Evolutionary conservation across 2,797 vertebrate species (phyloP).

Genomic region (Silurus lanzhouensis): DNA sequence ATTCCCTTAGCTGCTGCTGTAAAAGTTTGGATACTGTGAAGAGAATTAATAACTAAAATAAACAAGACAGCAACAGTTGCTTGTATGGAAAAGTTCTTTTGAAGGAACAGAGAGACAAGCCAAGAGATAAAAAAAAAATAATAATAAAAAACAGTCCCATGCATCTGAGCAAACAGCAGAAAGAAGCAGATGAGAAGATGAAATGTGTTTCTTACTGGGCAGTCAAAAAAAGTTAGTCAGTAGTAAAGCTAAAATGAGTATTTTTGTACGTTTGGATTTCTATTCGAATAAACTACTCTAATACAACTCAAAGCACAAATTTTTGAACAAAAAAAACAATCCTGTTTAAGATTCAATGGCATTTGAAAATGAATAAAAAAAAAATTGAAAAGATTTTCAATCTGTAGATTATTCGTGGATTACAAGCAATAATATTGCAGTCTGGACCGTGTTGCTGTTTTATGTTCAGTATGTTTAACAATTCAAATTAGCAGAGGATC

Average conservation of each 20-base stretch:
- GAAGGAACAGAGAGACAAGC: neutral
- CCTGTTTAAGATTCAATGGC: neutral
- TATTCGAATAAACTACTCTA: neutral
- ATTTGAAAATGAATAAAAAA: too few relatives aligned
- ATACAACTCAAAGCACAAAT: too few relatives aligned
- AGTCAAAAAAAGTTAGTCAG: neutral
- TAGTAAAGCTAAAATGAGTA: neutral
- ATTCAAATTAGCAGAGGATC: neutral
- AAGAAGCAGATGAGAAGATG: neutral
- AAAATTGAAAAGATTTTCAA: too few relatives aligned
- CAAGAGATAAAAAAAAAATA: neutral
- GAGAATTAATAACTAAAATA: neutral
- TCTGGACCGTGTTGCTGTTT: neutral
- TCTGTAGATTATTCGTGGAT: neutral
- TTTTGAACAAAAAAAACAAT: neutral
- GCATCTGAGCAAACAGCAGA: neutral
- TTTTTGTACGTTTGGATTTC: neutral
- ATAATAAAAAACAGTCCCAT: neutral
- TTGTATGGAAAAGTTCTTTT: neutral
- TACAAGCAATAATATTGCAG: neutral
- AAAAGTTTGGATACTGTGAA: neutral
- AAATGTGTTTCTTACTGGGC: neutral
- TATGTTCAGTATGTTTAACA: neutral
- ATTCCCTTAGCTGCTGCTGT: neutral
- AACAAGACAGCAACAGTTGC: neutral